A percentile compares a stretch with the other conserved stretches of the same genome.
Conservation (phyloP, 2,797 vertebrate species). For the Rhadinocentrus ornatus region DNA sequence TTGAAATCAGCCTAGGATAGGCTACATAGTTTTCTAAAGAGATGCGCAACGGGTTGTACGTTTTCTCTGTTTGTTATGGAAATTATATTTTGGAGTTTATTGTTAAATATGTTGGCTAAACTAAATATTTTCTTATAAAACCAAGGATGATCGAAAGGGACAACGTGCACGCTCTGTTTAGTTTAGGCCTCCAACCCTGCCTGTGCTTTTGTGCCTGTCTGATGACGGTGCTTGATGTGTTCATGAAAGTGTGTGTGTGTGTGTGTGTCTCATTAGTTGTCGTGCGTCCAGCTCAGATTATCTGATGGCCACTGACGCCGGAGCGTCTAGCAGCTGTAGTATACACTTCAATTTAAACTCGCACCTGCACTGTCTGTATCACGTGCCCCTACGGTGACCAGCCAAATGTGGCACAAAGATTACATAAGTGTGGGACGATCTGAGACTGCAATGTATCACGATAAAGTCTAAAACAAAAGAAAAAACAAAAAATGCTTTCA, state of each 20-base stretch:
- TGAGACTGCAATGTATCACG: too few species aligned
- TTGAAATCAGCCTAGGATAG: too few species aligned
- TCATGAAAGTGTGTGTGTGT: not conserved
- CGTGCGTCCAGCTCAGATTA: not conserved
- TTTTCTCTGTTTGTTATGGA: too few species aligned
- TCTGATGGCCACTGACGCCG: constrained; percentile 11
- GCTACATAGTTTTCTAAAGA: too few species aligned
- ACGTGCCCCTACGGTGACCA: too few species aligned
- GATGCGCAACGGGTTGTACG: too few species aligned
- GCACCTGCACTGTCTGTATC: constrained; percentile 12
- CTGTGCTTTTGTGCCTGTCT: not conserved
- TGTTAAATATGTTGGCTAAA: not conserved
- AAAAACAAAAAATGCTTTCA: too few species aligned
- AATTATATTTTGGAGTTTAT: not conserved
- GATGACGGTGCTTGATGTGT: not conserved
- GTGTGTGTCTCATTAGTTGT: not conserved
- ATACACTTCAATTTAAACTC: constrained; percentile 2
- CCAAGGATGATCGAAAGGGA: not conserved
- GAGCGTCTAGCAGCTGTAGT: not conserved
- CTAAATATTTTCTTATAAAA: too few species aligned
- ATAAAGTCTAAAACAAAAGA: too few species aligned
- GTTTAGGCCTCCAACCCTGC: not conserved
- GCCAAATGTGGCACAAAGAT: too few species aligned
- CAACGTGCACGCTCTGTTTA: not conserved
- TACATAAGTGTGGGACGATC: too few species aligned